These are phyloP conservation scores for Ptyas mucosa DNA, from an alignment of 2,113 vertebrate species.

Conservation along the genomic window DNA sequence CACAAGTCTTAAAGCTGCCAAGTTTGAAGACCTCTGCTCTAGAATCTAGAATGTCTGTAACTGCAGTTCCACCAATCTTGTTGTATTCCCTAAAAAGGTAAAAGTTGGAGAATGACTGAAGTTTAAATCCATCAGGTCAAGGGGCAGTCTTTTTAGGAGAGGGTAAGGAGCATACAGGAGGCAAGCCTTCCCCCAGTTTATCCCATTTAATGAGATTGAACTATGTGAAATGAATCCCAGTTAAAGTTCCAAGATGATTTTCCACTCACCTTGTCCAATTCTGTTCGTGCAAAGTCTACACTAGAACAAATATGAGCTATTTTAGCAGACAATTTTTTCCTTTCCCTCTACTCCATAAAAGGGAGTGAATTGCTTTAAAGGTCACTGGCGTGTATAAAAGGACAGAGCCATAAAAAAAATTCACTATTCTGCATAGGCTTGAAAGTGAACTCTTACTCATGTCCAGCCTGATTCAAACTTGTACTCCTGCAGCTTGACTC, in stretches of 20 bases:
- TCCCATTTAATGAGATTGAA: neutral
- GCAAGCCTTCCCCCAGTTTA: neutral
- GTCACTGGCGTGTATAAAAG: neutral
- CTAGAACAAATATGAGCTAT: neutral
- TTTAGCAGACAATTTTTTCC: neutral
- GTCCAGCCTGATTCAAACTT: neutral
- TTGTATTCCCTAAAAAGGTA: neutral
- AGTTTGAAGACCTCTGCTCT: too few relatives aligned
- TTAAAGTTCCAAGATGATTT: neutral
- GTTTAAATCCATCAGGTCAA: neutral
- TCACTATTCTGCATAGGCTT: neutral
- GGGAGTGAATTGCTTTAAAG: neutral
- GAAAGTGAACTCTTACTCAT: neutral
- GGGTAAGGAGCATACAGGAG: neutral
- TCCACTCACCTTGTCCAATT: neutral
- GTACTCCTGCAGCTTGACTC: neutral
- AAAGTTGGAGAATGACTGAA: neutral
- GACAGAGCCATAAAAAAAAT: neutral
- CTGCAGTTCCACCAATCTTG: neutral
- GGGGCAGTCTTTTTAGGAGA: neutral
- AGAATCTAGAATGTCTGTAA: neutral
- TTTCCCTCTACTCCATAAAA: neutral
- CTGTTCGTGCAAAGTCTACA: neutral
- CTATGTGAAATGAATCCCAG: neutral
- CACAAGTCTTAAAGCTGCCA: too few relatives aligned